A percentile compares a stretch with the other conserved stretches of the same genome.
These are phyloP conservation scores for Micoletzkya japonica DNA, from an alignment of 2,888 invertebrate genomes.

Conservation along the genomic window DNA sequence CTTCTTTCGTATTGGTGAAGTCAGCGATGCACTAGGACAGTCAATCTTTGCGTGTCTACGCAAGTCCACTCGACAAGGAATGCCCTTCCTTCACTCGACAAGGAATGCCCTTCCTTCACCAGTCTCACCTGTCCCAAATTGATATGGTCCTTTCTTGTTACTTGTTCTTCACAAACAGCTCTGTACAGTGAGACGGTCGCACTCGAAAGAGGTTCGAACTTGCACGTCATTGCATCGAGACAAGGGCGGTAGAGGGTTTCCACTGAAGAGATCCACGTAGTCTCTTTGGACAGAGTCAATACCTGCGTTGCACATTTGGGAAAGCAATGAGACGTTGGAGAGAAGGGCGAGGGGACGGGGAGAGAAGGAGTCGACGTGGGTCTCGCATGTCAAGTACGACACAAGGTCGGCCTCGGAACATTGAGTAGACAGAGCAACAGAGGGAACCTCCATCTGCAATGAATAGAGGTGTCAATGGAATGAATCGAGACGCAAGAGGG, in stretches of 20 bases:
- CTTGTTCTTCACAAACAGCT: slow-evolving; percentile 40
- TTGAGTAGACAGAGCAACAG: slow-evolving; percentile 40
- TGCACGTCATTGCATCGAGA: slow-evolving; percentile 45
- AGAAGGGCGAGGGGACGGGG: slow-evolving; percentile 56
- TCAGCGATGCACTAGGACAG: slow-evolving; percentile 38
- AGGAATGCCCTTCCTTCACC: neutral
- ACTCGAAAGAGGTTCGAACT: slow-evolving; percentile 46
- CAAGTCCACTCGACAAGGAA: no score
- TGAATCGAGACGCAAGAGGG: neutral
- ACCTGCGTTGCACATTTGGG: slow-evolving; percentile 13
- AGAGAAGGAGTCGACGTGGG: slow-evolving; percentile 50
- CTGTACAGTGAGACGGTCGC: slow-evolving; percentile 46
- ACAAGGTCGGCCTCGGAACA: slow-evolving; percentile 53
- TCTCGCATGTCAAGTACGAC: slow-evolving; percentile 54
- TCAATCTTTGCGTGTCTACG: neutral
- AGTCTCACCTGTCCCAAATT: slow-evolving; percentile 21
- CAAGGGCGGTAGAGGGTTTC: slow-evolving; percentile 51
- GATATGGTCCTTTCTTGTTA: slow-evolving; percentile 20
- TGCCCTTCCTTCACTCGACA: slow-evolving; percentile 39
- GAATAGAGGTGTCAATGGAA: slow-evolving; percentile 4
- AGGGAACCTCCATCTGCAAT: slow-evolving; percentile 33
- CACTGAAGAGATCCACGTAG: slow-evolving; percentile 28
- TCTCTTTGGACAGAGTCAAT: neutral
- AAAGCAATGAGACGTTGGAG: slow-evolving; percentile 5
- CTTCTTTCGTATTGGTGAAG: slow-evolving; percentile 40